Percentiles rank a stretch among this genome's conserved stretches.
phyloP scores from a whole-genome alignment of 2,113 vertebrate species.

The Rhinogobius similis region DNA sequence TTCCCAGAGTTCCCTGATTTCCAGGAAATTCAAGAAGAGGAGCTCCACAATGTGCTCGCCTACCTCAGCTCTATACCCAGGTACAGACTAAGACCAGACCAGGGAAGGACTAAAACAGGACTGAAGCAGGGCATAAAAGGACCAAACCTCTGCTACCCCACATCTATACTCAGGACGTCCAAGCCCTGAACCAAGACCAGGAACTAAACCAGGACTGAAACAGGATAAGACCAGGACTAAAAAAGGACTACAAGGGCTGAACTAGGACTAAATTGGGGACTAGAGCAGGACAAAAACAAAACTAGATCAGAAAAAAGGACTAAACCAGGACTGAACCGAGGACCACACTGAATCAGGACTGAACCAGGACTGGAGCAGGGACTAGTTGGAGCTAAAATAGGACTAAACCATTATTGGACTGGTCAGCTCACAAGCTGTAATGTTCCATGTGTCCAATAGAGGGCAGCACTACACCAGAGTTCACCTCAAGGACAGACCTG shows the following conservation, averaged over 20 bases:
- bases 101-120: not conserved
- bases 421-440: not conserved
- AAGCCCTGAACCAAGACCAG: not conserved
- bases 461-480: constrained; percentile 24
- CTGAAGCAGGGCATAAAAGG: no score
- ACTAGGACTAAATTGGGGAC: no score
- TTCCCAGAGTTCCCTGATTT: constrained; percentile 94
- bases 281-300: no score
- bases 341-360: no score
- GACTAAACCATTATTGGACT: not conserved
- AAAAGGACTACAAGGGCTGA: no score
- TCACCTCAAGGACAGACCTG: not conserved
- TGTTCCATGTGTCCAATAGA: constrained; percentile 31
- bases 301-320: no score
- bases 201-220: no score
- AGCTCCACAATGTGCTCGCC: constrained; percentile 89
- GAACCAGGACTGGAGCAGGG: no score
- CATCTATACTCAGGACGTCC: no score
- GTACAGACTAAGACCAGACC: constrained; percentile 59
- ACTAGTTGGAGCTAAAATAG: not conserved
- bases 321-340: no score
- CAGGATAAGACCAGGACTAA: not conserved
- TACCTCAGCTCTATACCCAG: constrained; percentile 93
- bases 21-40: constrained; percentile 86
- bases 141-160: no score